Evolutionary conservation across 2,888 invertebrate genomes (phyloP).

Genomic region (Drosophila buzzatii): DNA sequence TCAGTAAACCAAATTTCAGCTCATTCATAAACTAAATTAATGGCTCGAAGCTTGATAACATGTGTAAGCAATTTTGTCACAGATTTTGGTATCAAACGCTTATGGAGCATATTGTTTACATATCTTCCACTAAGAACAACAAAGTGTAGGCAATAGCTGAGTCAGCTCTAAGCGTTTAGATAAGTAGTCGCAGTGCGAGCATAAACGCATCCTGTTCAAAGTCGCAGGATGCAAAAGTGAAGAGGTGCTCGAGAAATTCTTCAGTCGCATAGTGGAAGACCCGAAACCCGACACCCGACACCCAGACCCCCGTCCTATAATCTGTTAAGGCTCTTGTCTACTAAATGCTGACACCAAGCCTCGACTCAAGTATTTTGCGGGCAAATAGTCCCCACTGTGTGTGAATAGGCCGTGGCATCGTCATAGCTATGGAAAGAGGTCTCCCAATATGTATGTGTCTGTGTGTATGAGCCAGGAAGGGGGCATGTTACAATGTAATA

Average conservation of each 20-base stretch:
- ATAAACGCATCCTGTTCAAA: constrained; percentile 74
- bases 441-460: neutral
- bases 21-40: neutral
- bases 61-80: constrained; percentile 13
- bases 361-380: constrained; percentile 77
- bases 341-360: constrained; percentile 80
- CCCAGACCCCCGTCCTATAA: constrained; percentile 6
- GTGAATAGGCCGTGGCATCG: constrained; percentile 5
- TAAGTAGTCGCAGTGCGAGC: constrained; percentile 26
- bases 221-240: constrained; percentile 78
- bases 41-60: constrained; percentile 11
- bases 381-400: constrained; percentile 68
- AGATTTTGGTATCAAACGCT: constrained; percentile 46
- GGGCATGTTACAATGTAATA: constrained; percentile 57
- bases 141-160: constrained; percentile 38
- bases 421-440: constrained; percentile 3
- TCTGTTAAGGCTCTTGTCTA: constrained; percentile 59
- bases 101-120: constrained; percentile 65
- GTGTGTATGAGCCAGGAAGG: neutral
- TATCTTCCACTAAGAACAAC: constrained; percentile 20
- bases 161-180: constrained; percentile 38
- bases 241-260: constrained; percentile 74
- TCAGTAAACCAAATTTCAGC: neutral
- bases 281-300: constrained; percentile 27
- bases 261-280: constrained; percentile 51